Base-by-base conservation (phyloP, 2,888 invertebrate genomes). In the Schizotus pectinicornis region DNA sequence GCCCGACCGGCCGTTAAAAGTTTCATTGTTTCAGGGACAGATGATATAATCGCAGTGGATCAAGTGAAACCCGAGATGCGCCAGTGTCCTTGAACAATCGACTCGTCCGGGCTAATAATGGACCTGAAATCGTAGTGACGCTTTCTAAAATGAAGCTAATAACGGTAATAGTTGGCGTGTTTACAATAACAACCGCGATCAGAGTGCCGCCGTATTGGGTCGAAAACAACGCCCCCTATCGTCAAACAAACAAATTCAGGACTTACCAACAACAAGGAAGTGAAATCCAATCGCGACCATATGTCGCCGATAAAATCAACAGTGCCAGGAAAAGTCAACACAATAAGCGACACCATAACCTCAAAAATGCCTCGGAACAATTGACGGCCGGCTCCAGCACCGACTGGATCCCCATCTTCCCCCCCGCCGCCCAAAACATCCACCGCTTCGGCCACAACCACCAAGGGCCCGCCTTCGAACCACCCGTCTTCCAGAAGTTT, bases 91-190 rank as follows among this genome's bases (percentile, higher is more conserved):
- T 38, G 38, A 48, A 48, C 48, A 37, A 37, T 8, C 41, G 41
- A 37, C 43, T 37, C 41, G 41, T 42, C 43, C 45, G 37, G 2
- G 12, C 3, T n/a, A 13, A 39, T 41, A 31, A 48, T 47, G 55
- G 42, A 48, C 48, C 22, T 39, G 41, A 55, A 48, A 41, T 48
- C 13, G 33, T 33, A 36, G 56, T 63, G 63, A 64, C 46, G 60
- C 63, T 65, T 67, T 61, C 60, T 61, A 69, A 67, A 62, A 70
- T 68, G 70, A 63, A 65, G 61, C 51, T 55, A 45, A 37, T 58
- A 54, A 47, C 55, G 33, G 58, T 65, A 52, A 54, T 65, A 52
- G 50, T 69, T 42, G 47, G 59, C 57, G 45, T 61, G 49, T 59
- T 66, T 37, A 59, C 64, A 5, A 22, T 63, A 43, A 55, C 63